Conservation (phyloP, 2,888 invertebrate species). For the Tachina fera region DNA sequence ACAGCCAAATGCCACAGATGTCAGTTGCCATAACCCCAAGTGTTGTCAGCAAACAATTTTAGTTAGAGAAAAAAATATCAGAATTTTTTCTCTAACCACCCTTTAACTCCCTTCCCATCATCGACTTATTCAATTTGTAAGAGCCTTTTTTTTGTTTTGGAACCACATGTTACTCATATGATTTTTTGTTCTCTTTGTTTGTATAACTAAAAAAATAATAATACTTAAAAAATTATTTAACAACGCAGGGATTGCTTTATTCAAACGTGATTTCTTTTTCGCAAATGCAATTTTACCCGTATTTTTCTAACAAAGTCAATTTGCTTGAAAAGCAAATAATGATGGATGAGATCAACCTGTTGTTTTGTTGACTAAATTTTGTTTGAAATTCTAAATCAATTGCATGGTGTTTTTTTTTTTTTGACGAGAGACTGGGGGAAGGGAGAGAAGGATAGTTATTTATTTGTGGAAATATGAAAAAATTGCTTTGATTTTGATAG, state of each 20-base stretch:
- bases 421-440: no score
- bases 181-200: slow-evolving; percentile 33
- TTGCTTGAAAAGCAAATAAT: slow-evolving; percentile 11
- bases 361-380: slow-evolving; percentile 38
- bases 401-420: not conserved
- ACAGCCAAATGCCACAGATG: slow-evolving; percentile 69
- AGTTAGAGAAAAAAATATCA: slow-evolving; percentile 37
- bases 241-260: slow-evolving; percentile 2
- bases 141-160: slow-evolving; percentile 8
- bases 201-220: not conserved
- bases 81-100: not conserved
- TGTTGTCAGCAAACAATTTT: slow-evolving; percentile 64
- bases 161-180: not conserved
- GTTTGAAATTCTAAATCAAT: slow-evolving; percentile 43
- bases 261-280: slow-evolving; percentile 24
- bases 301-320: slow-evolving; percentile 47
- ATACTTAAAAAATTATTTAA: slow-evolving; percentile 41
- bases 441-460: not conserved
- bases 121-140: not conserved
- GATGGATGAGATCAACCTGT: slow-evolving; percentile 29
- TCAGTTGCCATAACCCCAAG: slow-evolving; percentile 68
- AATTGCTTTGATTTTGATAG: no score
- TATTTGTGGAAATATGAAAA: no score
- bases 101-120: not conserved
- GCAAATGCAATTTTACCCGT: slow-evolving; percentile 38